phyloP scores from a whole-genome alignment of 2,797 vertebrate species.

The Xenopus petersii region DNA sequence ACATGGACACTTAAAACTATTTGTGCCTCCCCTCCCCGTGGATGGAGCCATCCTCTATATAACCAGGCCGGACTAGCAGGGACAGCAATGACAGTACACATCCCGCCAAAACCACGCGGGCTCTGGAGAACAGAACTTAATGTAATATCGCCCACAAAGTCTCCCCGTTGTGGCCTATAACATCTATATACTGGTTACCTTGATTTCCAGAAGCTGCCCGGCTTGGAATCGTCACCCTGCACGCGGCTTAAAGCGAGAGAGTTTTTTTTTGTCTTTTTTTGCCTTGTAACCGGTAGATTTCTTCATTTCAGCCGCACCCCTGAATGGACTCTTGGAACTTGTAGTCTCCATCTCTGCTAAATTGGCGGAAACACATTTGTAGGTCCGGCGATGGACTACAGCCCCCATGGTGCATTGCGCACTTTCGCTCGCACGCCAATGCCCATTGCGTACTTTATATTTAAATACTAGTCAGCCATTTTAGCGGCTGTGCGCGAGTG shows the following conservation, averaged over 20 bases:
- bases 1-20: too few species aligned
- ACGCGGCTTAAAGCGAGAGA: slow-evolving; percentile 28
- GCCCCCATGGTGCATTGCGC: slow-evolving; percentile 19
- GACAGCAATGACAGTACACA: too few species aligned
- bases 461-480: not conserved
- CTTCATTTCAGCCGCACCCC: slow-evolving; percentile 29
- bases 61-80: too few species aligned
- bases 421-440: not conserved
- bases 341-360: slow-evolving; percentile 20
- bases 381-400: not conserved
- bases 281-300: slow-evolving; percentile 5
- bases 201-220: not conserved
- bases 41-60: too few species aligned
- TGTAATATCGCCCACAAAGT: too few species aligned
- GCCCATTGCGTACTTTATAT: not conserved
- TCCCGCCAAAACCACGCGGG: too few species aligned
- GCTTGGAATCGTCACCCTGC: not conserved
- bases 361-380: too few species aligned
- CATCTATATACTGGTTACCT: too few species aligned
- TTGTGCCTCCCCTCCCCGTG: too few species aligned
- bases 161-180: too few species aligned
- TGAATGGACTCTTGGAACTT: slow-evolving; percentile 18
- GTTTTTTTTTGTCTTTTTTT: slow-evolving; percentile 17
- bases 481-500: not conserved
- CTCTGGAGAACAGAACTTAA: too few species aligned